Evolutionary conservation across 1,140 invertebrate genomes (phyloP).

Genomic region (Charaxes varanes): DNA sequence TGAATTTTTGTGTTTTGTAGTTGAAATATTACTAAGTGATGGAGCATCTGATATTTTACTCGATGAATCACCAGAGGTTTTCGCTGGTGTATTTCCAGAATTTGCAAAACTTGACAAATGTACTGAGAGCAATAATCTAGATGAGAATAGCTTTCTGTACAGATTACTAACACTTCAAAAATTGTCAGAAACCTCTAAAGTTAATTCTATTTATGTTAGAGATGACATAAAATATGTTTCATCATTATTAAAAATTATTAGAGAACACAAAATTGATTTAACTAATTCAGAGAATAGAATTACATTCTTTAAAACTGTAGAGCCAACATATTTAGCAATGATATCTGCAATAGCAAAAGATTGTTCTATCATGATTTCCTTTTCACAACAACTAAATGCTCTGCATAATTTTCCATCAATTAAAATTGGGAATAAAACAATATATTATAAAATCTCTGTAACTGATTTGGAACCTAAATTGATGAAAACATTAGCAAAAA

Average conservation of each 20-base stretch:
- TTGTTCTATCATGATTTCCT: conserved; percentile 68
- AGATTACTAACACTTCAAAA: conserved; percentile 52
- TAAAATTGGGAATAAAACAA: conserved; percentile 24
- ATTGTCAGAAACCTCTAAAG: conserved; percentile 32
- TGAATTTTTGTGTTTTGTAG: conserved; percentile 48
- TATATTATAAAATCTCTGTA: conserved; percentile 48
- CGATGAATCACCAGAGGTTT: conserved; percentile 15
- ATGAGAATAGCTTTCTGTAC: conserved; percentile 36
- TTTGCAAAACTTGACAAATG: conserved; percentile 27
- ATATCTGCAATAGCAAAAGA: conserved; percentile 65
- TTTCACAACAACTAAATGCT: conserved; percentile 31
- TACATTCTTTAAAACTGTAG: conserved; percentile 26
- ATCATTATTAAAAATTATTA: conserved; percentile 29
- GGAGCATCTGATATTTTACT: conserved; percentile 15
- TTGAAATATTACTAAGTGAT: conserved; percentile 38
- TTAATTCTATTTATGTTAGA: conserved; percentile 8
- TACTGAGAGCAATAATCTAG: conserved; percentile 25
- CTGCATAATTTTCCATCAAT: conserved; percentile 26
- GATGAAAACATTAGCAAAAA: conserved; percentile 37
- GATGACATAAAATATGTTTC: conserved; percentile 32
- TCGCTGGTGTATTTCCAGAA: no score
- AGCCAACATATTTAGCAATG: conserved; percentile 34
- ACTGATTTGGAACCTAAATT: conserved; percentile 69
- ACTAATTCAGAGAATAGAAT: conserved; percentile 25
- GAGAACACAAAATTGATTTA: conserved; percentile 30